Percentiles rank a stretch among this genome's conserved stretches.
Conservation (phyloP, 2,797 vertebrate genomes). For the Manis javanica region DNA sequence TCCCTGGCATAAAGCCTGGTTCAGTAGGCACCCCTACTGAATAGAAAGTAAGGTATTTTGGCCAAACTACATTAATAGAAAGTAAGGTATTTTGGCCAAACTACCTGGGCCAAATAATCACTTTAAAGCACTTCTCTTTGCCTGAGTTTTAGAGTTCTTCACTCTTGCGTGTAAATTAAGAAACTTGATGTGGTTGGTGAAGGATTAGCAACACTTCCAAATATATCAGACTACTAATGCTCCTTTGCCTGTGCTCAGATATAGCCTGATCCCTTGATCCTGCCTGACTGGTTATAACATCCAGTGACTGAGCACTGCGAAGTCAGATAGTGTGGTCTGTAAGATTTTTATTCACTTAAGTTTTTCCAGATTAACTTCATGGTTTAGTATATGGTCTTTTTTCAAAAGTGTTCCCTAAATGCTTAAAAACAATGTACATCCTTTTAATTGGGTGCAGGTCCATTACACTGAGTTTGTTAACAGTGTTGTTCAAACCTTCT, state of each 20-base stretch:
- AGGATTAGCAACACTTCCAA: conserved; percentile 13
- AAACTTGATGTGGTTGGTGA: background rate
- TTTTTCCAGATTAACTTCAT: conserved; percentile 29
- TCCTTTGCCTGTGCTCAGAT: background rate
- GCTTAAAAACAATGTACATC: background rate
- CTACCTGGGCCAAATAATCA: background rate
- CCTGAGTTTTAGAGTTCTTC: background rate
- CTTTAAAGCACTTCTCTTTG: background rate
- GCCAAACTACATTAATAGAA: background rate
- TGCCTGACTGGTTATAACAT: background rate
- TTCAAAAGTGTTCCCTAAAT: conserved; percentile 19
- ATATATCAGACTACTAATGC: background rate
- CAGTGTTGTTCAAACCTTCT: conserved; percentile 13
- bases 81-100: background rate
- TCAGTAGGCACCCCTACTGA: background rate
- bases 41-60: background rate
- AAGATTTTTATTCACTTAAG: conserved; percentile 11
- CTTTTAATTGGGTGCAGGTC: background rate
- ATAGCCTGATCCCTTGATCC: background rate
- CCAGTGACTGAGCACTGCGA: background rate
- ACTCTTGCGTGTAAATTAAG: conserved; percentile 1
- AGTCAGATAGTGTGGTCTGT: background rate
- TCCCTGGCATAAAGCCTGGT: background rate
- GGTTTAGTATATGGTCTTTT: conserved; percentile 6
- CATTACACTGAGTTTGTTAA: conserved; percentile 11